A percentile compares a stretch with the other conserved stretches of the same genome.
Evolutionary conservation across 2,113 vertebrate genomes (phyloP).

Genomic region (Peucedramus taeniatus): DNA sequence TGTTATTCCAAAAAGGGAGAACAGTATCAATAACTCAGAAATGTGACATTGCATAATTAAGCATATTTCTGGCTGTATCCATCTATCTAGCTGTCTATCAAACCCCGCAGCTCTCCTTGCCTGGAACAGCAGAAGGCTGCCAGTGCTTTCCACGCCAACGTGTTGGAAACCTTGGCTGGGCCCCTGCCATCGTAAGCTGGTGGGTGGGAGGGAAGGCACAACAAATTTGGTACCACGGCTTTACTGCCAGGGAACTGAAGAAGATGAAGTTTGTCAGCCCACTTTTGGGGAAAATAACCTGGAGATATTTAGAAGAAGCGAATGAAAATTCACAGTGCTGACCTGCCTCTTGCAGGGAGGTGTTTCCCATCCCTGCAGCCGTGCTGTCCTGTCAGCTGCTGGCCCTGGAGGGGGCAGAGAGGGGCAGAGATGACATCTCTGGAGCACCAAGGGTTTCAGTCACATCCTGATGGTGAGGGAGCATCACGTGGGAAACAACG

Average conservation of each 20-base stretch:
- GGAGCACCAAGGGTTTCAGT: rapidly evolving
- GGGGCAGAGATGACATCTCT: background rate
- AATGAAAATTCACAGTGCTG: background rate
- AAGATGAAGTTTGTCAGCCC: background rate
- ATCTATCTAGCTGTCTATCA: background rate
- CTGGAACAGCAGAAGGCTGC: background rate
- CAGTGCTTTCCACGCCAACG: background rate
- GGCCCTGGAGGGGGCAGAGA: background rate
- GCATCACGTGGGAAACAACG: background rate
- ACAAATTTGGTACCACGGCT: background rate
- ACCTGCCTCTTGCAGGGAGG: background rate
- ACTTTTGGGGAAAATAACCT: background rate
- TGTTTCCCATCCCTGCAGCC: rapidly evolving
- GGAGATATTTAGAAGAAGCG: background rate
- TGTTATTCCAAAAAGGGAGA: conserved; percentile 7
- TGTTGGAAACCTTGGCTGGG: background rate
- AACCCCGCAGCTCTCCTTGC: background rate
- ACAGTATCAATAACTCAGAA: conserved; percentile 2
- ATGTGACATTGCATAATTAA: conserved; percentile 30
- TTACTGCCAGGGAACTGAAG: background rate
- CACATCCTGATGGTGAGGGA: rapidly evolving
- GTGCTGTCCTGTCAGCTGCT: rapidly evolving
- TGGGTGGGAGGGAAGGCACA: background rate
- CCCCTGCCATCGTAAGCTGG: background rate
- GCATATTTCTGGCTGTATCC: background rate